Conservation (phyloP, 2,888 invertebrate species). For the Trachelus iudaicus region DNA sequence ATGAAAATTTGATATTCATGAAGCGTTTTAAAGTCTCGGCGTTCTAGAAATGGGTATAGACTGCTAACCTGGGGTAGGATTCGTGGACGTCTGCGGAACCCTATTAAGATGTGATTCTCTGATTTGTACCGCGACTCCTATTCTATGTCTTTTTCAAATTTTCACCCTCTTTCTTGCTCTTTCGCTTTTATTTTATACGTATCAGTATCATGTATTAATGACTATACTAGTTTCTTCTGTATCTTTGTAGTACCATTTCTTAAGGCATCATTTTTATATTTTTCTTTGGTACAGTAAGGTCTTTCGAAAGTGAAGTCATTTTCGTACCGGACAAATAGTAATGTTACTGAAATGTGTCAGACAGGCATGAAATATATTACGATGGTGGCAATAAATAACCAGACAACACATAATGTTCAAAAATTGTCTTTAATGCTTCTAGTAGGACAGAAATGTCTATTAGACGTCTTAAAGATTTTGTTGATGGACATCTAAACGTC, state of each 20-base stretch:
- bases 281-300: neutral
- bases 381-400: too few relatives aligned
- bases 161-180: neutral
- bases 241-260: neutral
- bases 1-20: conserved; percentile 54
- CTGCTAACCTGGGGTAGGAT: conserved; percentile 28
- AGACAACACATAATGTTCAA: too few relatives aligned
- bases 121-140: conserved; percentile 27
- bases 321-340: neutral
- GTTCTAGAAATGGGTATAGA: conserved; percentile 36
- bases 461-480: neutral
- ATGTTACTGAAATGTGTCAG: neutral
- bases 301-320: neutral
- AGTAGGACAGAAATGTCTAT: too few relatives aligned
- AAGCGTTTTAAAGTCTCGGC: conserved; percentile 52
- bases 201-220: neutral
- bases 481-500: neutral
- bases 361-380: neutral
- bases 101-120: conserved; percentile 48
- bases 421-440: too few relatives aligned
- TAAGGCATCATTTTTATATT: neutral
- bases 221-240: neutral
- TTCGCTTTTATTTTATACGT: neutral
- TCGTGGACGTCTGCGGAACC: conserved; percentile 40
- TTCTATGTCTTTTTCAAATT: neutral